phyloP scores from a whole-genome alignment of 2,888 invertebrate species.

The Diarsia mendica region DNA sequence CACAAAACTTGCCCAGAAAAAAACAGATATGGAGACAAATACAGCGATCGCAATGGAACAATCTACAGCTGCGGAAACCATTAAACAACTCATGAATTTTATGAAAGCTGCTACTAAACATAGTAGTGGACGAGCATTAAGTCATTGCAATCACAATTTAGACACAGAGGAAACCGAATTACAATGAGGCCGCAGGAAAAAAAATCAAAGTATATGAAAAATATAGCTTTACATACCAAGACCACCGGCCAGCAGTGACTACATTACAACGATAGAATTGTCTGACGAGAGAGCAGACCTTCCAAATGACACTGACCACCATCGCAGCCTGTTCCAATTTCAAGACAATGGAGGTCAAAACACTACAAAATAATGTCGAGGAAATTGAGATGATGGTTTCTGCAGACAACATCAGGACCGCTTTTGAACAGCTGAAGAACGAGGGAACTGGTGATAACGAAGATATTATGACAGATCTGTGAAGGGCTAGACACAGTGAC shows the following conservation, averaged over 20 bases:
- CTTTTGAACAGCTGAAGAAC: background rate
- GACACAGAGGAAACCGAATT: too few species aligned
- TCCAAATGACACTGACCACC: background rate
- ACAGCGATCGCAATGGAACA: slow-evolving; percentile 1
- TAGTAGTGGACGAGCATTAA: slow-evolving; percentile 12
- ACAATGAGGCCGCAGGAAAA: too few species aligned
- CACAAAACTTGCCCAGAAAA: background rate
- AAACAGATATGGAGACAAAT: background rate
- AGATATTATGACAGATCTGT: background rate
- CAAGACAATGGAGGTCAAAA: background rate
- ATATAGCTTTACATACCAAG: too few species aligned
- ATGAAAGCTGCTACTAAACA: slow-evolving; percentile 5
- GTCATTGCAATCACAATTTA: background rate
- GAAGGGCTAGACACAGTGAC: background rate
- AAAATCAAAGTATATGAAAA: too few species aligned
- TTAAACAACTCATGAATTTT: background rate
- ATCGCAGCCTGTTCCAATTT: background rate
- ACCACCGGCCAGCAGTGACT: slow-evolving; percentile 7
- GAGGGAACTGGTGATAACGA: background rate
- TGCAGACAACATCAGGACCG: background rate
- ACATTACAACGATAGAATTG: background rate
- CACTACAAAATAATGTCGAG: background rate
- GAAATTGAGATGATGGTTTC: background rate
- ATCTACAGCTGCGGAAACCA: background rate
- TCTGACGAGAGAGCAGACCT: slow-evolving; percentile 5